phyloP scores from a whole-genome alignment of 2,113 vertebrate genomes.

The Sturnus vulgaris region DNA sequence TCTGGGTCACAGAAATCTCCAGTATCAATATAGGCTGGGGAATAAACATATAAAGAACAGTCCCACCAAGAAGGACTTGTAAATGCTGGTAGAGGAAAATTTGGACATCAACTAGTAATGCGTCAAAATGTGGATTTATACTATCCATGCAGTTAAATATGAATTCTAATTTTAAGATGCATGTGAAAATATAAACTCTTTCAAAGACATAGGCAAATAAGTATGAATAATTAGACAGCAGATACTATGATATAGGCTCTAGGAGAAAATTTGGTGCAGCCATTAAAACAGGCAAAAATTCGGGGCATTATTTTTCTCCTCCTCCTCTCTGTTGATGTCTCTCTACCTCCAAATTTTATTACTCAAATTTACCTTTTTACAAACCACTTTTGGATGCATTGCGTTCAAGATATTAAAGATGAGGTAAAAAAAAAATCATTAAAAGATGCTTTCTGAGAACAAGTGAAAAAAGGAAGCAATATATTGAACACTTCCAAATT shows the following conservation, averaged over 20 bases:
- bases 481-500: background rate
- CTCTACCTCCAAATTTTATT: fast-evolving
- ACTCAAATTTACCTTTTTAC: background rate
- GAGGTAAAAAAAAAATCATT: background rate
- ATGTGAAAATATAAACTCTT: background rate
- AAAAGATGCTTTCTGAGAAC: background rate
- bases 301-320: background rate
- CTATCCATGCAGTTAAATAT: background rate
- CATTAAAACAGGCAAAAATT: background rate
- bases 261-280: background rate
- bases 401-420: background rate
- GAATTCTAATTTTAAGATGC: background rate
- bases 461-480: background rate
- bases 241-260: background rate
- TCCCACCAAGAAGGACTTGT: background rate
- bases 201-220: background rate
- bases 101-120: background rate
- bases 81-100: background rate
- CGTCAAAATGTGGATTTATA: background rate
- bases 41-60: background rate
- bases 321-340: background rate
- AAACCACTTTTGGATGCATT: background rate
- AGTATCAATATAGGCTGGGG: background rate
- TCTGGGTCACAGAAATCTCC: background rate
- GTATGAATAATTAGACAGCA: background rate